Evolutionary conservation across 1,140 invertebrate genomes (phyloP).

Genomic region (Scylla paramamosain): DNA sequence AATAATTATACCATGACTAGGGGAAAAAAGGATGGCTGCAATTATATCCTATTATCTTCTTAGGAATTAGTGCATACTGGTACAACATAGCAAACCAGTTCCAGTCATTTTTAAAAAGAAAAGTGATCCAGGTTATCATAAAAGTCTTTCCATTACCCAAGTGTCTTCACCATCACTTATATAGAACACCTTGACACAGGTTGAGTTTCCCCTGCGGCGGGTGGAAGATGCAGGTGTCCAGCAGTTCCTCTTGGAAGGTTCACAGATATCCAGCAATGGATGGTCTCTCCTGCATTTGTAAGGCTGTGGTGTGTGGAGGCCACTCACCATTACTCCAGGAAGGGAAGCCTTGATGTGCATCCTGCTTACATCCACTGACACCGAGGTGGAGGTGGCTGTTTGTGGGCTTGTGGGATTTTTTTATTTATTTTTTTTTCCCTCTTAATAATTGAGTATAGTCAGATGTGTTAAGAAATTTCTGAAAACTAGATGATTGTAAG

Average conservation of each 20-base stretch:
- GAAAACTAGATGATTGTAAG: neutral
- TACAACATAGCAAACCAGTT: no score
- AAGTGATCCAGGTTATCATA: no score
- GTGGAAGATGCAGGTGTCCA: constrained; percentile 70
- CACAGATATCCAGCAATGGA: constrained; percentile 68
- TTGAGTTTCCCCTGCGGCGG: constrained; percentile 66
- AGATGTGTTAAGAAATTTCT: neutral
- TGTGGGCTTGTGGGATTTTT: neutral
- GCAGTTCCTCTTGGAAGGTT: constrained; percentile 75
- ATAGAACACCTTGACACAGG: constrained; percentile 48
- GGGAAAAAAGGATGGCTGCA: no score
- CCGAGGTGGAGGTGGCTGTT: neutral
- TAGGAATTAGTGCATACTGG: no score
- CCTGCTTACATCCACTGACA: neutral
- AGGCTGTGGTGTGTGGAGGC: neutral
- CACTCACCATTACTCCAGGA: neutral
- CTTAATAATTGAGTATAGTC: neutral
- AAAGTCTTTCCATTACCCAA: no score
- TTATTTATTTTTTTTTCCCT: neutral
- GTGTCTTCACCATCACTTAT: no score
- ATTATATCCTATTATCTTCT: no score
- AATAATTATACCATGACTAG: no score
- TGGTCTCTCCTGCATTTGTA: constrained; percentile 68
- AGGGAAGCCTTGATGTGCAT: constrained; percentile 39
- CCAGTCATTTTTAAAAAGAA: no score